phyloP scores from a whole-genome alignment of 2,888 invertebrate genomes.

The Lamellibrachia columna region DNA sequence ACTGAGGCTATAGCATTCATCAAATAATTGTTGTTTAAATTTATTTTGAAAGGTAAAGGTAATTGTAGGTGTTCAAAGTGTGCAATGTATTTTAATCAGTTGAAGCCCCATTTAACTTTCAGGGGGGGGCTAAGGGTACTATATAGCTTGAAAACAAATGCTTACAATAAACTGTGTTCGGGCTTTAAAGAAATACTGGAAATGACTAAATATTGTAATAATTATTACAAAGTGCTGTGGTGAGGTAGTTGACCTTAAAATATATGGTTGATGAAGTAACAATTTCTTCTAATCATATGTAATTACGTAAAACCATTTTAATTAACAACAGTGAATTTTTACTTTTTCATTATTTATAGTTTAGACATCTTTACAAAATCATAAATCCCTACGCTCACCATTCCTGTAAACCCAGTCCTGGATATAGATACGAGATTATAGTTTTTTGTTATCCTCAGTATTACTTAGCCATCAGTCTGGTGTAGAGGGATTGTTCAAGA shows the following conservation, averaged over 20 bases:
- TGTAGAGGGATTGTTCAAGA: not conserved
- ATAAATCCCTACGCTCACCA: not conserved
- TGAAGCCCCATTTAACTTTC: no score
- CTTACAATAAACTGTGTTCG: not conserved
- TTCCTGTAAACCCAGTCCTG: not conserved
- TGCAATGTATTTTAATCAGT: no score
- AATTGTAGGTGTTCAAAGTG: no score
- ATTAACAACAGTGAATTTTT: not conserved
- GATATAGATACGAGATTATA: not conserved
- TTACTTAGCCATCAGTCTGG: not conserved
- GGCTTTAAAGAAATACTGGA: not conserved
- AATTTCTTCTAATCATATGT: no score
- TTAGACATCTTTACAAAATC: not conserved
- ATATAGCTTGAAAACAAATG: not conserved
- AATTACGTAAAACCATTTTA: not conserved
- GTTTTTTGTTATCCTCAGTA: not conserved
- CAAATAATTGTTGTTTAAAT: no score
- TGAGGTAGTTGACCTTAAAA: not conserved
- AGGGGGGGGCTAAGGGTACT: no score
- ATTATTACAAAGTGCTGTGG: not conserved
- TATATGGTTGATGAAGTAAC: not conserved
- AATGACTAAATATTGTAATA: not conserved
- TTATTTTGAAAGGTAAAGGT: no score
- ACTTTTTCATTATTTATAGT: not conserved
- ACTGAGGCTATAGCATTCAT: no score